Percentiles rank a stretch among this genome's conserved stretches.
Evolutionary conservation across 1,140 invertebrate species (phyloP).

Genomic region (Agrypnia vestita): DNA sequence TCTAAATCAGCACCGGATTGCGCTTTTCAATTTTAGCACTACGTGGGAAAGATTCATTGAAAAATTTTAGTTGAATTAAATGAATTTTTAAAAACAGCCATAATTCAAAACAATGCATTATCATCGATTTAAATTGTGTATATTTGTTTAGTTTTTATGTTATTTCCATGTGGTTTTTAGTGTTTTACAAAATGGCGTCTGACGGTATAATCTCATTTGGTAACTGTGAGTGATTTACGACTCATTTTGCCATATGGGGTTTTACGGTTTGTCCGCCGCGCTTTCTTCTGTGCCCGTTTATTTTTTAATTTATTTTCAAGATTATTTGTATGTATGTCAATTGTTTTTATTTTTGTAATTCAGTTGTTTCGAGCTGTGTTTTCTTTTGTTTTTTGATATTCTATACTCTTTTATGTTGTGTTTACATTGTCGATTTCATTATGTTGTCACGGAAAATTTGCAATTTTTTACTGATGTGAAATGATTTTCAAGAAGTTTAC

Average conservation of each 20-base stretch:
- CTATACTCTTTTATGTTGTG: too few species aligned
- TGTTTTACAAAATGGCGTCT: slow-evolving; percentile 37
- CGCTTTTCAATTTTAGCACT: too few species aligned
- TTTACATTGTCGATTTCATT: too few species aligned
- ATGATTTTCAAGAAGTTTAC: too few species aligned
- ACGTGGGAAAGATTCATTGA: too few species aligned
- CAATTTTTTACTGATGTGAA: too few species aligned
- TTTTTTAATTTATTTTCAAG: neutral
- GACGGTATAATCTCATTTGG: slow-evolving; percentile 89
- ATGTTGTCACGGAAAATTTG: too few species aligned
- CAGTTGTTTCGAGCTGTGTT: neutral
- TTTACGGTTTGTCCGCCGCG: slow-evolving; percentile 70
- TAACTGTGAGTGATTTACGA: slow-evolving; percentile 84
- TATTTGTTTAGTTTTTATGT: slow-evolving; percentile 19
- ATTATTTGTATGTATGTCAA: slow-evolving; percentile 57
- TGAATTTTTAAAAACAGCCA: too few species aligned
- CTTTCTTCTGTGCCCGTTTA: slow-evolving; percentile 60
- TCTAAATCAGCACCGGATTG: too few species aligned
- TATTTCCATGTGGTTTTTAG: slow-evolving; percentile 34
- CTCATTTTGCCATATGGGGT: slow-evolving; percentile 82
- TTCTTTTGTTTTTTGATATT: slow-evolving; percentile 65
- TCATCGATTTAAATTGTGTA: too few species aligned
- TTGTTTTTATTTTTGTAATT: slow-evolving; percentile 62
- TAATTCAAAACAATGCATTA: too few species aligned
- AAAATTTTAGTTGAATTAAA: too few species aligned